A percentile compares a stretch with the other conserved stretches of the same genome.
Evolutionary conservation across 2,797 vertebrate species (phyloP).

Genomic region (Iguana delicatissima): DNA sequence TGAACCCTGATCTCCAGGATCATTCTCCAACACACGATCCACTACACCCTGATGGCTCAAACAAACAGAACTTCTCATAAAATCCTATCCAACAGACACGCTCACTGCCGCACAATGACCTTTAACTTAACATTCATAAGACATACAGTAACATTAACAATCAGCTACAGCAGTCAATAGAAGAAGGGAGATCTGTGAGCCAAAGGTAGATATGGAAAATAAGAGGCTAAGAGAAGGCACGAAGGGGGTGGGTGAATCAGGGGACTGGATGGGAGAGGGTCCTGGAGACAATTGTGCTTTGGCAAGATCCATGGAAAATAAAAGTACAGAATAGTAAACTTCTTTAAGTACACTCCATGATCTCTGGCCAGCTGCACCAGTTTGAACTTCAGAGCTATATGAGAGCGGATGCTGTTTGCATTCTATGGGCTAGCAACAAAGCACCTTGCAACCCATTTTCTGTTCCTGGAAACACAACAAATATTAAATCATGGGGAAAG

Average conservation of each 20-base stretch:
- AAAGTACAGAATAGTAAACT: slow-evolving; percentile 80
- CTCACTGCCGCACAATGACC: neutral
- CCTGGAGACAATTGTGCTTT: slow-evolving; percentile 81
- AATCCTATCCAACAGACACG: neutral
- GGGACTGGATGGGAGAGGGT: slow-evolving; percentile 75
- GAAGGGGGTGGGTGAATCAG: slow-evolving; percentile 59
- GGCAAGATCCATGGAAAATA: slow-evolving; percentile 82
- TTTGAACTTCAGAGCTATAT: slow-evolving; percentile 78
- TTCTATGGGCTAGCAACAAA: slow-evolving; percentile 73
- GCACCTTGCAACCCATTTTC: slow-evolving; percentile 72
- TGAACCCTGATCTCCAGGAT: too few relatives aligned
- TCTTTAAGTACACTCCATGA: slow-evolving; percentile 75
- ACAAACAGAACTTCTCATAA: neutral
- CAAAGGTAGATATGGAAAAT: slow-evolving; percentile 74
- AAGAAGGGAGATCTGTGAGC: slow-evolving; percentile 64
- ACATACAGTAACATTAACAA: slow-evolving; percentile 59
- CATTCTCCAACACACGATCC: too few relatives aligned
- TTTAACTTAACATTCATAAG: slow-evolving; percentile 32
- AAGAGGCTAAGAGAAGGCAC: slow-evolving; percentile 67
- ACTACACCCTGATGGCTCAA: too few relatives aligned
- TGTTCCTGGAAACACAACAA: slow-evolving; percentile 69
- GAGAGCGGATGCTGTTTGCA: slow-evolving; percentile 75
- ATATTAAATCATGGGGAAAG: slow-evolving; percentile 69
- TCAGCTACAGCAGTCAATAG: slow-evolving; percentile 64
- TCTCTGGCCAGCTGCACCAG: slow-evolving; percentile 81